A percentile compares a stretch with the other conserved stretches of the same genome.
These are phyloP conservation scores for Drosophila tani DNA, from an alignment of 1,140 invertebrate genomes.

Conservation along the genomic window DNA sequence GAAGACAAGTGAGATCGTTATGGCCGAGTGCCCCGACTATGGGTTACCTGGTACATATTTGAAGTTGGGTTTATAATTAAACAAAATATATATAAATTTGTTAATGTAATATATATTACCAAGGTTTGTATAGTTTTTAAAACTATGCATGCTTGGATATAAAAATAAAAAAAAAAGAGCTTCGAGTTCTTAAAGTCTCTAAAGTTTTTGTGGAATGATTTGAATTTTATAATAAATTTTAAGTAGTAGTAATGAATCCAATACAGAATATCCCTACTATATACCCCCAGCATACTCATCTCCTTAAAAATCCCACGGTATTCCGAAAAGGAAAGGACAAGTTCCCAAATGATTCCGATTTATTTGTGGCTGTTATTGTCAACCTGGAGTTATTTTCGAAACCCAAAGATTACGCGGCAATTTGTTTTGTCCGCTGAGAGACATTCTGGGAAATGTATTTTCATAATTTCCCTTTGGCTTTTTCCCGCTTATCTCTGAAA, in stretches of 20 bases:
- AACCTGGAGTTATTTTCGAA: conserved; percentile 30
- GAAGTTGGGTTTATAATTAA: too few relatives aligned
- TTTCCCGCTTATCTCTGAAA: conserved; percentile 34
- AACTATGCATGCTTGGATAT: too few relatives aligned
- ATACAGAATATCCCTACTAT: too few relatives aligned
- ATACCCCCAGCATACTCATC: too few relatives aligned
- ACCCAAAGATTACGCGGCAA: conserved; percentile 77
- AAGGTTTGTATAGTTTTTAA: too few relatives aligned
- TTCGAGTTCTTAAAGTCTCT: not conserved
- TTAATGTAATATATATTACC: not conserved
- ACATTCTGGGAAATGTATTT: conserved; percentile 49
- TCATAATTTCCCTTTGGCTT: conserved; percentile 48
- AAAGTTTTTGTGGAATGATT: not conserved
- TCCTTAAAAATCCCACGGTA: not conserved
- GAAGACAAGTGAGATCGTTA: conserved; percentile 3
- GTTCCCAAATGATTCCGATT: conserved; percentile 54
- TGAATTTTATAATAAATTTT: too few relatives aligned
- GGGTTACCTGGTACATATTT: not conserved
- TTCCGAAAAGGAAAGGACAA: conserved; percentile 40
- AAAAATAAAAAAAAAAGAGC: too few relatives aligned
- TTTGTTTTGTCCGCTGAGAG: conserved; percentile 68
- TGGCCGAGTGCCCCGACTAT: not conserved
- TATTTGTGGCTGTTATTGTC: conserved; percentile 58
- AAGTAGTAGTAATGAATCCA: too few relatives aligned
- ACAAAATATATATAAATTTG: not conserved